Evolutionary conservation across 2,113 vertebrate genomes (phyloP).

Genomic region (Desmodus rotundus): DNA sequence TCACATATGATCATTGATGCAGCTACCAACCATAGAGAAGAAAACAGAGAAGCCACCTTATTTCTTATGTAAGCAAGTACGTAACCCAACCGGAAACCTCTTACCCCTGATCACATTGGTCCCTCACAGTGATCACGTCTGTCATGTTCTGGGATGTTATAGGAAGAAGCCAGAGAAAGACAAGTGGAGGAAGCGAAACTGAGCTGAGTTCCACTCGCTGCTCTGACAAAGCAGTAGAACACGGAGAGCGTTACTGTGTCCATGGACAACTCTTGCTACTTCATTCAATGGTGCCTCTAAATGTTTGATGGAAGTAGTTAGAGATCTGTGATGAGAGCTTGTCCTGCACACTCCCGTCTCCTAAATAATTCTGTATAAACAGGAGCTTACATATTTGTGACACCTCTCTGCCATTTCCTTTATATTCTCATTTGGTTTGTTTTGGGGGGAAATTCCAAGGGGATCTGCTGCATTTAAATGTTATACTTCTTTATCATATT

Average conservation of each 20-base stretch:
- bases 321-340: background rate
- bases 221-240: background rate
- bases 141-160: background rate
- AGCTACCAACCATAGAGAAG: background rate
- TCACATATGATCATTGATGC: background rate
- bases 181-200: no score
- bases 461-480: background rate
- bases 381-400: background rate
- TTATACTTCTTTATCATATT: background rate
- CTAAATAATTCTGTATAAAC: background rate
- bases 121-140: background rate
- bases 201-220: background rate
- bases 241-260: background rate
- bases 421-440: background rate
- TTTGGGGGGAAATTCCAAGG: background rate
- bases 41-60: background rate
- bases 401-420: background rate
- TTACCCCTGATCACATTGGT: background rate
- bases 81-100: background rate
- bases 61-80: background rate
- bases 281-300: background rate
- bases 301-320: background rate
- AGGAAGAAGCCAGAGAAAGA: background rate
- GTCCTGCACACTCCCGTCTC: background rate
- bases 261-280: accelerated